phyloP scores from a whole-genome alignment of 1,140 invertebrate genomes.

The Potamilus streckersoni region DNA sequence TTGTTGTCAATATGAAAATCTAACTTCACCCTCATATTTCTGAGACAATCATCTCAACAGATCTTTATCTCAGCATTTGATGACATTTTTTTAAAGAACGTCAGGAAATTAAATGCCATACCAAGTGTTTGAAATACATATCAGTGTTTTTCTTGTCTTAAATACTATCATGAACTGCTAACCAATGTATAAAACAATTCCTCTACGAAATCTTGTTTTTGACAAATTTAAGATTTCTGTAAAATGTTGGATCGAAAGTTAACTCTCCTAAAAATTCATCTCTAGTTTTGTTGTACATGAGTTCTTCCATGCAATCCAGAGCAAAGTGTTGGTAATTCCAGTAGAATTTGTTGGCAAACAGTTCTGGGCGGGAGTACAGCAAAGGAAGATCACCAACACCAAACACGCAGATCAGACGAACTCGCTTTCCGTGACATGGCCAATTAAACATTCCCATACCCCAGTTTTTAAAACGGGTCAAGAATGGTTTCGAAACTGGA shows the following conservation, averaged over 20 bases:
- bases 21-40: too few relatives aligned
- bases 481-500: conserved; percentile 16
- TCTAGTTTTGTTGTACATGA: conserved; percentile 30
- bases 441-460: conserved; percentile 9
- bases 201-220: conserved; percentile 13
- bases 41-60: too few relatives aligned
- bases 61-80: too few relatives aligned
- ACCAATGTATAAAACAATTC: too few relatives aligned
- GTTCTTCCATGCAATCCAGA: conserved; percentile 48
- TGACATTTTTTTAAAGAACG: too few relatives aligned
- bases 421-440: conserved; percentile 28
- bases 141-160: too few relatives aligned
- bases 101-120: too few relatives aligned
- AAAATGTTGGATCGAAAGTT: conserved; percentile 18
- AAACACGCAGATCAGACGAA: conserved; percentile 46
- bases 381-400: conserved; percentile 37
- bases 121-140: too few relatives aligned
- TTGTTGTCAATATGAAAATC: too few relatives aligned
- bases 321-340: conserved; percentile 34
- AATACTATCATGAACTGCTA: too few relatives aligned
- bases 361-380: conserved; percentile 27
- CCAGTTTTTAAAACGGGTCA: conserved; percentile 34
- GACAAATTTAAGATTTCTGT: conserved; percentile 25
- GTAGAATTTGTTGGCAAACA: conserved; percentile 51
- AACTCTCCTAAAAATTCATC: conserved; percentile 12